Conservation (phyloP, 2,797 vertebrate species). For the Fistularia tabacaria region DNA sequence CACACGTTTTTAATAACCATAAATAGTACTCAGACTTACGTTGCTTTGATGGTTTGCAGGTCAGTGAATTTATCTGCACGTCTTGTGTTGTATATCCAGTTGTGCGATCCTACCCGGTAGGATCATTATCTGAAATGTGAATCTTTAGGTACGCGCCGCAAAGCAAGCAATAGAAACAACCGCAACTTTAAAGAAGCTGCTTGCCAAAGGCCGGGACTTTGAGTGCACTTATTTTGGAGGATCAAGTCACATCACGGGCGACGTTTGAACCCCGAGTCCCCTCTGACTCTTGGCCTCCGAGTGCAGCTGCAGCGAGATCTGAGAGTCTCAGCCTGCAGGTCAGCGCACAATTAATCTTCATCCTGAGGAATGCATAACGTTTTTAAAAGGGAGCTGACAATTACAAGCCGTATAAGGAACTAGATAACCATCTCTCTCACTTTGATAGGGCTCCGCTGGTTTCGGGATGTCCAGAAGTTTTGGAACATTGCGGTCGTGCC, state of each 20-base stretch:
- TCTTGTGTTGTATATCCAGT: no score
- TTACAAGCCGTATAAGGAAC: slow-evolving; percentile 39
- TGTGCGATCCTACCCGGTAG: no score
- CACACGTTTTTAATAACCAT: no score
- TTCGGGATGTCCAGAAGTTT: background rate
- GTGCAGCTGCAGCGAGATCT: slow-evolving; percentile 72
- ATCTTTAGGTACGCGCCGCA: no score
- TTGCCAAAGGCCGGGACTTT: slow-evolving; percentile 57
- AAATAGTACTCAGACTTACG: no score
- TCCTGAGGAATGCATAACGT: slow-evolving; percentile 60
- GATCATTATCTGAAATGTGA: no score
- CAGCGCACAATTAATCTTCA: slow-evolving; percentile 66
- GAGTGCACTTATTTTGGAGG: slow-evolving; percentile 63
- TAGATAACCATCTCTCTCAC: slow-evolving; percentile 14
- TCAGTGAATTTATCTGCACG: no score
- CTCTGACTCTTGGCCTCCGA: slow-evolving; percentile 49
- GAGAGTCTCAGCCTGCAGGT: slow-evolving; percentile 66
- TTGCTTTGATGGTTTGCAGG: no score
- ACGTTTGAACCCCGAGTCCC: slow-evolving; percentile 63
- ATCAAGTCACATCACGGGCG: slow-evolving; percentile 70
- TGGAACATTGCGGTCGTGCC: no score
- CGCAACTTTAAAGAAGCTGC: background rate
- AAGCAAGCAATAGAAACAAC: no score
- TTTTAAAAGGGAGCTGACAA: slow-evolving; percentile 57
- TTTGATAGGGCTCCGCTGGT: background rate